A percentile compares a stretch with the other conserved stretches of the same genome.
phyloP scores from a whole-genome alignment of 1,140 invertebrate species.

The Leptinotarsa defecta region DNA sequence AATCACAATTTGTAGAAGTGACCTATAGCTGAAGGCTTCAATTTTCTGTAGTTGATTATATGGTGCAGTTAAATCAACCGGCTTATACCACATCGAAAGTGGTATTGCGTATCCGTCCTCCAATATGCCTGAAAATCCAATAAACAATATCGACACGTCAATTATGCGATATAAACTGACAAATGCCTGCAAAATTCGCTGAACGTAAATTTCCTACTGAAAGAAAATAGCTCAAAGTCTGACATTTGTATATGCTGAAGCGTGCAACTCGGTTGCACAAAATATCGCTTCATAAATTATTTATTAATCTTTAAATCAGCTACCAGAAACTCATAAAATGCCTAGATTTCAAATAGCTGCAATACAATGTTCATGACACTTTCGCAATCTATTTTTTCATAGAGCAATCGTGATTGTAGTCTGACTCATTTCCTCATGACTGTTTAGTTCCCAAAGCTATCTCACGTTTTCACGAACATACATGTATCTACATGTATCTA shows the following conservation, averaged over 20 bases:
- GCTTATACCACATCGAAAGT: background rate
- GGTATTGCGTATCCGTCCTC: background rate
- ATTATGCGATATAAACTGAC: constrained; percentile 1
- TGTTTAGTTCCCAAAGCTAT: background rate
- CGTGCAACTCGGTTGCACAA: background rate
- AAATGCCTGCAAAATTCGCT: background rate
- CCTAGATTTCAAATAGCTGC: background rate
- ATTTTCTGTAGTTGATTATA: no score
- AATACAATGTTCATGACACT: constrained; percentile 3
- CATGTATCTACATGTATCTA: no score
- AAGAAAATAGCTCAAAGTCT: background rate
- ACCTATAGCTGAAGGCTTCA: no score
- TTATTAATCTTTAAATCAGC: constrained; percentile 1
- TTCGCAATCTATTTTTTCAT: background rate
- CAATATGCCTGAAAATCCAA: background rate
- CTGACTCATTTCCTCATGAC: background rate
- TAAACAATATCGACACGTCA: constrained; percentile 8
- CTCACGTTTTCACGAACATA: no score
- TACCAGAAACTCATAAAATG: background rate
- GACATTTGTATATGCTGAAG: background rate
- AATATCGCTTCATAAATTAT: constrained; percentile 4
- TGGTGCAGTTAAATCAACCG: no score
- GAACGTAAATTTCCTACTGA: background rate
- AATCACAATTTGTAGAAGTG: no score
- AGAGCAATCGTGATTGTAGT: background rate